Base-by-base conservation (phyloP, 2,888 invertebrate species). In the Stictocephala bisonia region DNA sequence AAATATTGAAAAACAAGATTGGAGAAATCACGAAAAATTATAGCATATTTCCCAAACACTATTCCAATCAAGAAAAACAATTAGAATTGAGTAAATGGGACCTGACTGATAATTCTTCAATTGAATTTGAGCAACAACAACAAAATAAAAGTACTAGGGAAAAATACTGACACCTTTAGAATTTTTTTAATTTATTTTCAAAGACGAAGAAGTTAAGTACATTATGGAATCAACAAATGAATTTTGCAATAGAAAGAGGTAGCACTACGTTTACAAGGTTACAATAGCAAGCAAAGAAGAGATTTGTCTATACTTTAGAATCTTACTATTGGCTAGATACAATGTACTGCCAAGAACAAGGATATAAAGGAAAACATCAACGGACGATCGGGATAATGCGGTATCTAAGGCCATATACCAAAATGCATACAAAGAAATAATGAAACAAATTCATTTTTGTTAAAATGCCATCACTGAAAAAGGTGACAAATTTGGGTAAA, bases 401-500 rank as follows among this genome's bases (percentile, higher is more conserved):
- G 69, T 69, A 26, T 68, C 68, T 3, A 44, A 44, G 35, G 41
- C 41, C 56, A 74, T 74, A 68, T 20, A 56, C 7, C 35, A 68
- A 24, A 64, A 68, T 31, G 40, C 68, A 48, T 74, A 72, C 58
- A 40, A 72, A 24, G 72, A 72, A 20, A 72, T 74, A 27, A 50
- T 72, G 29, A 56, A 40, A 22, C 60, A 48, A n/a, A 11, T 74
- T n/a, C 72, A 74, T 53, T 13, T 74, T 9, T 40, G 50, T 48
- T 58, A 74, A 22, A 74, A 74, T 40, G 31, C 41, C 3, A 26
- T 27, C 4, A 18, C 72, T 26, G 72, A 67, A 11, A 27, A 56
- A 18, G 40, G 53, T 29, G 74, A 75, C 60, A 75, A 72, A 53
- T 77, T 73, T 74, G 71, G 73, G 11, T 77, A 77, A 58, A 51